phyloP scores from a whole-genome alignment of 2,888 invertebrate species.

The Lasioglossum villosulum region DNA sequence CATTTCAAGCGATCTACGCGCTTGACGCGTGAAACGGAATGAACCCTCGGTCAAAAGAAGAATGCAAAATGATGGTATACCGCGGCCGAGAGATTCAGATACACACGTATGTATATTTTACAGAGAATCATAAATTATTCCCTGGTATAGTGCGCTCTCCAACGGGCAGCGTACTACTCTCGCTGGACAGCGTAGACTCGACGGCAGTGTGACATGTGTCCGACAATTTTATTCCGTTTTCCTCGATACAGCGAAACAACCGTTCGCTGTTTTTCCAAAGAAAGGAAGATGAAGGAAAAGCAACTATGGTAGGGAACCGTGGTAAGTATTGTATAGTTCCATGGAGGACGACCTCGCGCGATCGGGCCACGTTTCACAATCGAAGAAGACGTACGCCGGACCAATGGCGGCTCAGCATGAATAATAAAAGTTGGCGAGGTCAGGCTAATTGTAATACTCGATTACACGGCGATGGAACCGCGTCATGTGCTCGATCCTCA shows the following conservation, averaged over 20 bases:
- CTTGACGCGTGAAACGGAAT: too few species aligned
- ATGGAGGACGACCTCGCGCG: conserved; percentile 22
- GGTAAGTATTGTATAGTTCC: background rate
- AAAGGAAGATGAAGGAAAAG: background rate
- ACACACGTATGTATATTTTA: background rate
- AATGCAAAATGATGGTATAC: background rate
- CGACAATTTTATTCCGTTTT: background rate
- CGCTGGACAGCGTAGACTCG: background rate
- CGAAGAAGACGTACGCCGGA: conserved; percentile 23
- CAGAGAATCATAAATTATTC: background rate
- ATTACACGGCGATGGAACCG: conserved; percentile 39
- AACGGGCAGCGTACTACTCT: background rate
- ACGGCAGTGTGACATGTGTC: background rate
- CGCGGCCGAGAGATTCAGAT: background rate
- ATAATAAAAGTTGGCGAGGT: conserved; percentile 81
- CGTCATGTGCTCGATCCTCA: conserved; percentile 76
- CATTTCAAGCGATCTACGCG: too few species aligned
- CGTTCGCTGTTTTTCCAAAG: background rate
- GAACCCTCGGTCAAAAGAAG: too few species aligned
- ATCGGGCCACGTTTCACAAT: conserved; percentile 55
- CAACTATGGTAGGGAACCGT: background rate
- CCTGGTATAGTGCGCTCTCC: background rate
- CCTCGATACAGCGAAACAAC: background rate
- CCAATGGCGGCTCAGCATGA: conserved; percentile 67
- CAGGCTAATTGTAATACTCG: conserved; percentile 80